Conservation (phyloP, 2,888 invertebrate species). For the Amaurobius ferox region DNA sequence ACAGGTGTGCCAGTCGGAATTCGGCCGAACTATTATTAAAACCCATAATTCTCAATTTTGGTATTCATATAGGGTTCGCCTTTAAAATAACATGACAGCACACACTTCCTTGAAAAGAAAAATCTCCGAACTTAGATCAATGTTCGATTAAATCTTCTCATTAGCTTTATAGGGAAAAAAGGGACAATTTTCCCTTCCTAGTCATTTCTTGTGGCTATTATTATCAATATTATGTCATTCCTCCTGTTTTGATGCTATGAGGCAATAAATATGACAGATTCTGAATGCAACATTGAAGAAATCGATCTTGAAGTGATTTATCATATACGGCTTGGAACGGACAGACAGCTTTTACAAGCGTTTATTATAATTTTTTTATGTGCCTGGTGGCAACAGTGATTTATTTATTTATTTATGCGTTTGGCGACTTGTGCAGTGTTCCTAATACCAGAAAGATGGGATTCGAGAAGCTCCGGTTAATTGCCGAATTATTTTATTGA, state of each 20-base stretch:
- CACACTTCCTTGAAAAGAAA: background rate
- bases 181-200: background rate
- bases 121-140: background rate
- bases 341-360: background rate
- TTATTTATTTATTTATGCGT: background rate
- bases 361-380: background rate
- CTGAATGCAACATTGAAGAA: background rate
- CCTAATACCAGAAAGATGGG: background rate
- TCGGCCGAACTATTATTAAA: no score
- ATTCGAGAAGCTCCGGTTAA: background rate
- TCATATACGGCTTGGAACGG: background rate
- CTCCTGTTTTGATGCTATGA: background rate
- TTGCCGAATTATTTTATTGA: background rate
- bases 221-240: slow-evolving; percentile 9
- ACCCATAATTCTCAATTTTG: no score
- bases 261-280: background rate
- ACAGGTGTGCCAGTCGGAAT: no score
- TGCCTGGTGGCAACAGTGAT: background rate
- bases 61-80: background rate
- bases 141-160: background rate
- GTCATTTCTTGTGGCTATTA: background rate
- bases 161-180: background rate
- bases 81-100: background rate
- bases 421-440: background rate
- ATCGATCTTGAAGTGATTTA: background rate